Conservation (phyloP, 2,888 invertebrate species). For the Oscheius sp. region DNA sequence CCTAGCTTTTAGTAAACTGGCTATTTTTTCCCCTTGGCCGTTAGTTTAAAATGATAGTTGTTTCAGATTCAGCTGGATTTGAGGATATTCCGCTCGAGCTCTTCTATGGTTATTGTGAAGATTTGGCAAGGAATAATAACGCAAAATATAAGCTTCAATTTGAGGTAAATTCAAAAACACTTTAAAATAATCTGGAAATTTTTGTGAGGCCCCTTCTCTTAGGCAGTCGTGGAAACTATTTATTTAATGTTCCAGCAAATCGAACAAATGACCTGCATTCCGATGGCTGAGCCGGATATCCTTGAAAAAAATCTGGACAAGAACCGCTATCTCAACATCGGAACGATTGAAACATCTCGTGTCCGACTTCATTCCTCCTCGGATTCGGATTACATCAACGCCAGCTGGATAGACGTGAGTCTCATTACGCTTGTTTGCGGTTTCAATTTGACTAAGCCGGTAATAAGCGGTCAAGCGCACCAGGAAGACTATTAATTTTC, state of each 20-base stretch:
- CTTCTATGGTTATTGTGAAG: conserved; percentile 66
- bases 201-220: not conserved
- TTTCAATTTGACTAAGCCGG: conserved; percentile 25
- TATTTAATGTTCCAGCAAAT: conserved; percentile 30
- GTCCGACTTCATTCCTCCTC: conserved; percentile 55
- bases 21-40: conserved; percentile 19
- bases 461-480: conserved; percentile 22
- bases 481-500: conserved; percentile 11
- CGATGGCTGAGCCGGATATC: conserved; percentile 31
- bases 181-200: no score
- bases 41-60: no score
- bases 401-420: conserved; percentile 58
- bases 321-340: conserved; percentile 60
- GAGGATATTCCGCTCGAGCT: conserved; percentile 62
- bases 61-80: conserved; percentile 48
- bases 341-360: conserved; percentile 61
- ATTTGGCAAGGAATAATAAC: conserved; percentile 42
- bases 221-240: not conserved
- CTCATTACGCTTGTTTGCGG: conserved; percentile 15
- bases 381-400: conserved; percentile 55
- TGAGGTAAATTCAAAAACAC: no score
- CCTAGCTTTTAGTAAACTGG: not conserved
- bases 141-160: conserved; percentile 51
- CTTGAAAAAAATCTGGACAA: conserved; percentile 40
- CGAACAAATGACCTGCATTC: conserved; percentile 16